phyloP scores from a whole-genome alignment of 2,888 invertebrate species.

The Eutolmus rufibarbis region DNA sequence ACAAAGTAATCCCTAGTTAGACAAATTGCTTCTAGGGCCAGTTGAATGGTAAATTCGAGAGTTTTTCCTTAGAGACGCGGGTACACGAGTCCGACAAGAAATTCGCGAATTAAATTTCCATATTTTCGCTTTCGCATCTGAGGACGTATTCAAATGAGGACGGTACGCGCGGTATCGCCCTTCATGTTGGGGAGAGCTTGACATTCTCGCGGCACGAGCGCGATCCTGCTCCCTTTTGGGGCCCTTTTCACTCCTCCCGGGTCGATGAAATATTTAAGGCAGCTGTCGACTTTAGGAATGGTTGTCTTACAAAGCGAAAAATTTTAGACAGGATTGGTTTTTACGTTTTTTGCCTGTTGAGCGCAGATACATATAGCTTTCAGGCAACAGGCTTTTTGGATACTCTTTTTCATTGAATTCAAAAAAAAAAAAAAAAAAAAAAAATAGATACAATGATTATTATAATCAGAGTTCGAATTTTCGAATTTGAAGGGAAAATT shows the following conservation, averaged over 20 bases:
- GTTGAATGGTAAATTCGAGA: background rate
- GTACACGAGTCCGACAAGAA: background rate
- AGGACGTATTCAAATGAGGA: slow-evolving; percentile 5
- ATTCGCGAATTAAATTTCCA: background rate
- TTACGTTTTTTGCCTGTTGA: background rate
- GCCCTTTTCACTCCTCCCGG: background rate
- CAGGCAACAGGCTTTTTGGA: background rate
- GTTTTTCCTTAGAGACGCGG: background rate
- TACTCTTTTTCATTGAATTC: too few relatives aligned
- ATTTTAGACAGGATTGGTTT: background rate
- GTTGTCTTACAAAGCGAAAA: background rate
- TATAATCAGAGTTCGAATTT: too few relatives aligned
- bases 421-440: too few relatives aligned
- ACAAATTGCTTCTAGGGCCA: slow-evolving; percentile 8
- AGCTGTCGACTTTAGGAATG: background rate
- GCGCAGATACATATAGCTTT: background rate
- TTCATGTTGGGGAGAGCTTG: background rate
- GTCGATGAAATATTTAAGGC: background rate
- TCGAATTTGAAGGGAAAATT: too few relatives aligned
- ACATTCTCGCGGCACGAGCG: background rate
- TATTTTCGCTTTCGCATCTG: slow-evolving; percentile 6
- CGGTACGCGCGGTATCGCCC: background rate
- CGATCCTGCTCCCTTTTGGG: background rate
- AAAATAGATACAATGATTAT: too few relatives aligned
- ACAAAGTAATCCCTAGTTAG: slow-evolving; percentile 26